phyloP scores from a whole-genome alignment of 2,888 invertebrate genomes.

The Plagodis dolabraria region DNA sequence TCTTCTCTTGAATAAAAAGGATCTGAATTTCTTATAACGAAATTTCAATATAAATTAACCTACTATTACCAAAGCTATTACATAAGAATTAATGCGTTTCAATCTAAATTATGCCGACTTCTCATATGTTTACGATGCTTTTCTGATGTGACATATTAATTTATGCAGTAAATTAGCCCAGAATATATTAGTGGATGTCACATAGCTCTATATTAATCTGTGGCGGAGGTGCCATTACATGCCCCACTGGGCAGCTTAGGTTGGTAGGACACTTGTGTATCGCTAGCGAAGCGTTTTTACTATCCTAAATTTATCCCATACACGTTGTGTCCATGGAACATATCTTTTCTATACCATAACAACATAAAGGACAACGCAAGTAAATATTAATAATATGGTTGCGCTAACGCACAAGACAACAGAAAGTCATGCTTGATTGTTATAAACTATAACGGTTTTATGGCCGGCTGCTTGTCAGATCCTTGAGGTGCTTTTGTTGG shows the following conservation, averaged over 20 bases:
- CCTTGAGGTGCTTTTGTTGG: too few relatives aligned
- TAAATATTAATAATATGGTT: too few relatives aligned
- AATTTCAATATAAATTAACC: not conserved
- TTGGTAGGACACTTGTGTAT: not conserved
- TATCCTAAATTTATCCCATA: not conserved
- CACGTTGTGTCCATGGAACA: not conserved
- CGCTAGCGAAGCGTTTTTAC: not conserved
- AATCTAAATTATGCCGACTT: not conserved
- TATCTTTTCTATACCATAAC: not conserved
- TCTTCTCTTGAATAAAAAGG: too few relatives aligned
- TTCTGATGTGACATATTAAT: slow-evolving; percentile 30
- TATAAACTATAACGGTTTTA: too few relatives aligned
- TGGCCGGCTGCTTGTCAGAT: too few relatives aligned
- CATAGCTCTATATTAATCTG: not conserved
- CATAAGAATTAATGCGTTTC: slow-evolving; percentile 10
- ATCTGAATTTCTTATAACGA: not conserved
- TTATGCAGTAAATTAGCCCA: slow-evolving; percentile 21
- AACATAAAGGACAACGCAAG: not conserved
- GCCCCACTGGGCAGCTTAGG: slow-evolving; percentile 15
- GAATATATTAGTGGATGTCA: slow-evolving; percentile 1
- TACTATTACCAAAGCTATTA: slow-evolving; percentile 1
- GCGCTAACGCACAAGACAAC: too few relatives aligned
- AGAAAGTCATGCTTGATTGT: too few relatives aligned
- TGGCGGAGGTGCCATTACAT: slow-evolving; percentile 10
- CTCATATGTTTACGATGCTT: slow-evolving; percentile 20